Conservation (phyloP, 2,888 invertebrate species). For the Tolmerus cingulatus region DNA sequence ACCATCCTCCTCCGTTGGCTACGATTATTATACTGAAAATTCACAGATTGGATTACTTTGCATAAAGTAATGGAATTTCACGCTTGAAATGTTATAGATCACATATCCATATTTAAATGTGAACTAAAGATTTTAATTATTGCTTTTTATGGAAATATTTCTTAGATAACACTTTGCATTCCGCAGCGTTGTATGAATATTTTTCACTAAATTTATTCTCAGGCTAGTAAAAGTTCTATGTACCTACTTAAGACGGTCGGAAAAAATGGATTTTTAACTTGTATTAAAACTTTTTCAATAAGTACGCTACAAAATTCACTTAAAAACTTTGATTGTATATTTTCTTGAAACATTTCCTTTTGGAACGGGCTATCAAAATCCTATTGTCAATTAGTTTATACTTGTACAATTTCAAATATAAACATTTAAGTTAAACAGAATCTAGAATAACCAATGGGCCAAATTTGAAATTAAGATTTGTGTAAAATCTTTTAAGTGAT, state of each 20-base stretch:
- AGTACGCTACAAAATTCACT: not conserved
- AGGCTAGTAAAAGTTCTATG: not conserved
- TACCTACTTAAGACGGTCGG: too few species aligned
- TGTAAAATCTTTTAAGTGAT: too few species aligned
- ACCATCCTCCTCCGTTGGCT: not conserved
- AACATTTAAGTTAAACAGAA: too few species aligned
- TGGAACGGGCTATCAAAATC: too few species aligned
- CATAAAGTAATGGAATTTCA: conserved; percentile 10
- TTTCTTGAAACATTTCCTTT: too few species aligned
- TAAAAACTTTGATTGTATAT: not conserved
- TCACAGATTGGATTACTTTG: not conserved
- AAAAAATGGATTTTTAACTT: not conserved
- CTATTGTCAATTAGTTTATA: too few species aligned
- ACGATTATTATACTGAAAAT: not conserved
- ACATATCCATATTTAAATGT: not conserved
- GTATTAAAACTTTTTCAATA: not conserved
- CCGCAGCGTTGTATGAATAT: not conserved
- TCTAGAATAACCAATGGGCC: too few species aligned
- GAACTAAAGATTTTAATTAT: not conserved
- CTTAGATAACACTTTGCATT: not conserved
- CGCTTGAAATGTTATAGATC: not conserved
- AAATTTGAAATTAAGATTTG: too few species aligned
- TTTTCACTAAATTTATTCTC: not conserved
- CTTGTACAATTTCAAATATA: too few species aligned
- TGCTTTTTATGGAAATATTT: not conserved